Conservation (phyloP, 2,797 vertebrate species). For the Xenopus petersii region DNA sequence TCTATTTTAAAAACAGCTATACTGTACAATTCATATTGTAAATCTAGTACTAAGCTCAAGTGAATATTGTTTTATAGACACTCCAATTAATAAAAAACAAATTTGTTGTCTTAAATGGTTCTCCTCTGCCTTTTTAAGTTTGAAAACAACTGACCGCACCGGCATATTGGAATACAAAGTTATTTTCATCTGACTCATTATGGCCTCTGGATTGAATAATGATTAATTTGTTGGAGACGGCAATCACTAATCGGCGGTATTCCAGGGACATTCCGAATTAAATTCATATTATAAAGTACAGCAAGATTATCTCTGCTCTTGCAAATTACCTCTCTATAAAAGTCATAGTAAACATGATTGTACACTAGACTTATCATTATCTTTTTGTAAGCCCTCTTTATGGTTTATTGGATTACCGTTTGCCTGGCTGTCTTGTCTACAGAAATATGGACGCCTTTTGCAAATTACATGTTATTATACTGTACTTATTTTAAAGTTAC, state of each 20-base stretch:
- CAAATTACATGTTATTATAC: background rate
- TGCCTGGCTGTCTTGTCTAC: slow-evolving; percentile 50
- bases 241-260: slow-evolving; percentile 64
- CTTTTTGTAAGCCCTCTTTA: slow-evolving; percentile 48
- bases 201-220: slow-evolving; percentile 62
- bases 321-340: slow-evolving; percentile 67
- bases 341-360: slow-evolving; percentile 64
- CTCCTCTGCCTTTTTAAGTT: no score
- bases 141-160: no score
- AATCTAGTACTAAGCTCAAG: no score
- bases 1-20: no score
- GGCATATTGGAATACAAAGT: slow-evolving; percentile 34
- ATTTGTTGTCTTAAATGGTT: no score
- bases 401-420: slow-evolving; percentile 51
- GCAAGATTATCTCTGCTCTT: slow-evolving; percentile 62
- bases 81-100: no score
- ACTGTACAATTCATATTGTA: no score
- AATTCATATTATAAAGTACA: slow-evolving; percentile 66
- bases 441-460: slow-evolving; percentile 5
- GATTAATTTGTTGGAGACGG: slow-evolving; percentile 67
- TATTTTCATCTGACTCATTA: slow-evolving; percentile 58
- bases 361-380: slow-evolving; percentile 53
- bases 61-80: no score
- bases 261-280: slow-evolving; percentile 59
- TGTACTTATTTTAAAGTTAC: no score